Base-by-base conservation (phyloP, 2,888 invertebrate genomes). In the Meta bourneti region DNA sequence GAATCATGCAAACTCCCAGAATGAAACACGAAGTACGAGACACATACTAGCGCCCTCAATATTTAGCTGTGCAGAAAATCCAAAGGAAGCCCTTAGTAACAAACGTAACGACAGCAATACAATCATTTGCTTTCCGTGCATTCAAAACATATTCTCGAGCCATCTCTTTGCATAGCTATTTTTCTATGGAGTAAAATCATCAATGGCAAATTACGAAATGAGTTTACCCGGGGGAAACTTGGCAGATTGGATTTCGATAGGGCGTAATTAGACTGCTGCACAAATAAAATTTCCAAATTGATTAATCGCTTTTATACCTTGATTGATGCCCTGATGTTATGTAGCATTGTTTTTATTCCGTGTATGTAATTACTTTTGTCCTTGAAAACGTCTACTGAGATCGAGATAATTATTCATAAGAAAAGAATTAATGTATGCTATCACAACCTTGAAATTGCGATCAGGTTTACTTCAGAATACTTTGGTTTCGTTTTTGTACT, bases 361-460 rank as follows among this genome's bases (percentile, higher is more conserved):
- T 52, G n/a, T 9, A 7, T 34, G 6, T 13, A 34, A 51, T 78
- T 78, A 78, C 19, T n/a, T 51, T 52, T 78, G 78, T 51, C 78
- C 78, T 78, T 78, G 78, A 52, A 54, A 78, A 52, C 9, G 78
- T 78, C 54, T 9, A 16, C 52, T 19, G 8, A 19, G 78, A 78
- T 78, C 52, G 13, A 51, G 19, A 78, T 52, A 9, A 61, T 20
- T n/a, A 52, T 19, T 78, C 19, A 19, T 9, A 52, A 52, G 52
- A 51, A 78, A 52, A 78, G 6, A 7, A 51, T 52, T 11, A 52
- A 78, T 2, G 13, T 74, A 74, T 19, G 74, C 34, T 74, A 11
- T 2, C 9, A 16, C 51, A 19, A 52, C 52, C 78, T 78, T 78
- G 78, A 78, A 78, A 78, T 52, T 54, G 52, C 0, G 52, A 78